Evolutionary conservation across 2,888 invertebrate species (phyloP).

Genomic region (Physocephala rufipes): DNA sequence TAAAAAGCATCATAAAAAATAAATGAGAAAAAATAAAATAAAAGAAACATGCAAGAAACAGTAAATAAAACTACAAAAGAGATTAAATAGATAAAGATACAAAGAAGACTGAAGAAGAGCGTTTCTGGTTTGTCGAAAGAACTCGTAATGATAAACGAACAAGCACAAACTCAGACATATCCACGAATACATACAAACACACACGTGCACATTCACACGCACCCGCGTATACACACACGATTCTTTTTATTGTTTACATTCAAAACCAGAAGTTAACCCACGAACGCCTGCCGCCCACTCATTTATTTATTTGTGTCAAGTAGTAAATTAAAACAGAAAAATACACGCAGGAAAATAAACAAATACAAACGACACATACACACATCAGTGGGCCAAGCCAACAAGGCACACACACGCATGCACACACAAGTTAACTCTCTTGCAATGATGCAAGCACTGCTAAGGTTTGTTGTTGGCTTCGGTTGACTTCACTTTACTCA

Average conservation of each 20-base stretch:
- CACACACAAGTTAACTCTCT: not conserved
- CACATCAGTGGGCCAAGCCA: too few relatives aligned
- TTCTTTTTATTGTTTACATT: not conserved
- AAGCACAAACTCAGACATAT: conserved; percentile 13
- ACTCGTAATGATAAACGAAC: conserved; percentile 7
- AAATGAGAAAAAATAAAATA: not conserved
- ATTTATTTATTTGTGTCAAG: conserved; percentile 17
- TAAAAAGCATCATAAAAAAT: not conserved
- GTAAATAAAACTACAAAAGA: not conserved
- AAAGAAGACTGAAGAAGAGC: not conserved
- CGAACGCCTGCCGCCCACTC: conserved; percentile 20
- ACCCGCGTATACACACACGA: not conserved
- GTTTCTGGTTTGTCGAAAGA: not conserved
- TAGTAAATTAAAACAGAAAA: conserved; percentile 17
- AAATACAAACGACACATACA: too few relatives aligned
- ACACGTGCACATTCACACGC: conserved; percentile 36
- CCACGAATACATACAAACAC: conserved; percentile 36
- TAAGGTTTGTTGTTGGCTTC: not conserved
- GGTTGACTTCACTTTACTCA: not conserved
- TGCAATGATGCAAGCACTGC: not conserved
- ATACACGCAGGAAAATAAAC: conserved; percentile 17
- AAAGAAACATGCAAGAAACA: not conserved
- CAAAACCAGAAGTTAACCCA: not conserved
- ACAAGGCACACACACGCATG: conserved; percentile 22
- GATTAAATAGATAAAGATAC: not conserved